Evolutionary conservation across 92 coral and sea anemone genomes (phyloP).

Genomic region (Parazoanthus darwini): DNA sequence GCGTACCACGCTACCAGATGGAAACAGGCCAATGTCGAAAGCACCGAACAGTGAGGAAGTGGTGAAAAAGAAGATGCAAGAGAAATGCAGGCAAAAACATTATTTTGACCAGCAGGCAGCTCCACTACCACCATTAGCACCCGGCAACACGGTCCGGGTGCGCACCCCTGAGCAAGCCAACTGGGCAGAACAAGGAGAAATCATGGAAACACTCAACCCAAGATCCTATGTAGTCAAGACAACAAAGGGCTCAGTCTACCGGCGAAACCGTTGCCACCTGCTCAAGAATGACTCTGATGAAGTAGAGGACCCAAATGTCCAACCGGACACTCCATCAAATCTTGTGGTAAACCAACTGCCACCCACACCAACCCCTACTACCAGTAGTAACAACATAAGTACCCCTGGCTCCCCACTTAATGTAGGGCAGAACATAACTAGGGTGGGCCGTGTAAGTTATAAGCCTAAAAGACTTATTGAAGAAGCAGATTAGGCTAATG

Average conservation of each 20-base stretch:
- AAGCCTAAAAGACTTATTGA: too few relatives aligned
- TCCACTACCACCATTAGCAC: background rate
- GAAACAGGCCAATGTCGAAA: background rate
- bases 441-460: background rate
- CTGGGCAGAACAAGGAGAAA: constrained; percentile 1
- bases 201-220: background rate
- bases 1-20: background rate
- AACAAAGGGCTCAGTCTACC: background rate
- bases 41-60: background rate
- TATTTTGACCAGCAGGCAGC: background rate
- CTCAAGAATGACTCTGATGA: too few relatives aligned
- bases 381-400: background rate
- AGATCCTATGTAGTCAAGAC: background rate
- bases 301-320: too few relatives aligned
- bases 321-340: too few relatives aligned
- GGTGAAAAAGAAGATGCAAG: background rate
- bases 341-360: too few relatives aligned
- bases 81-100: background rate
- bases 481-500: too few relatives aligned
- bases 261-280: background rate
- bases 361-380: too few relatives aligned
- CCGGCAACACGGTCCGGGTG: background rate
- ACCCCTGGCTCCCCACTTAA: constrained; percentile 1
- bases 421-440: constrained; percentile 9
- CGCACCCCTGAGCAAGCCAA: background rate